Conservation (phyloP, 2,888 invertebrate species). For the Thumatha senex region DNA sequence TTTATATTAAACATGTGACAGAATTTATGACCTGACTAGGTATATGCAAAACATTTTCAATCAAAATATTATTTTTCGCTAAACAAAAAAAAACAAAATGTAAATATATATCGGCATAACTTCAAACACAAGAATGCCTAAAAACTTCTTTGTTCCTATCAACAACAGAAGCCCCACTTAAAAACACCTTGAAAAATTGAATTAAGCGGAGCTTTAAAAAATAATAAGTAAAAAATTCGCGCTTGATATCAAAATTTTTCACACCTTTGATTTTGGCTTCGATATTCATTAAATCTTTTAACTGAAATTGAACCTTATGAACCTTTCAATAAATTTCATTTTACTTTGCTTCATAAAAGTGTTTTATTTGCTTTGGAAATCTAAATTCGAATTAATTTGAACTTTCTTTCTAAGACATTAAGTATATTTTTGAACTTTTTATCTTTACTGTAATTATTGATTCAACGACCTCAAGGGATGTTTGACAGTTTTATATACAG, state of each 20-base stretch:
- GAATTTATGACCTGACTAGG: no score
- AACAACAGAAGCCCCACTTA: conserved; percentile 8
- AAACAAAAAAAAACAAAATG: not conserved
- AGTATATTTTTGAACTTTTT: conserved; percentile 2
- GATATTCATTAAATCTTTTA: not conserved
- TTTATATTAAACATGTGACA: no score
- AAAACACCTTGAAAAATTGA: conserved; percentile 32
- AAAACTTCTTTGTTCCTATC: no score
- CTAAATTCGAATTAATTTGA: not conserved
- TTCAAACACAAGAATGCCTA: no score
- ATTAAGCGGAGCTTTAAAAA: conserved; percentile 14
- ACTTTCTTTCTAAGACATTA: accelerated
- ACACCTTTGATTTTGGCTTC: conserved; percentile 15
- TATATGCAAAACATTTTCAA: not conserved
- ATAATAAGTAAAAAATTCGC: conserved; percentile 25
- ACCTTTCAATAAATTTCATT: not conserved
- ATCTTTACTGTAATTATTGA: conserved; percentile 14
- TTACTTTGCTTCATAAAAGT: not conserved
- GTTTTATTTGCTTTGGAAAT: not conserved
- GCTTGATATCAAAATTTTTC: conserved; percentile 29
- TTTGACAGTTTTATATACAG: conserved; percentile 22
- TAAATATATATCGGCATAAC: no score
- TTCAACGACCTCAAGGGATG: conserved; percentile 23
- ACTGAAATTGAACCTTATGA: conserved; percentile 7
- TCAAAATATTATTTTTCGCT: no score